A percentile compares a stretch with the other conserved stretches of the same genome.
These are phyloP conservation scores for Rutpela maculata DNA, from an alignment of 2,888 invertebrate genomes.

Conservation along the genomic window DNA sequence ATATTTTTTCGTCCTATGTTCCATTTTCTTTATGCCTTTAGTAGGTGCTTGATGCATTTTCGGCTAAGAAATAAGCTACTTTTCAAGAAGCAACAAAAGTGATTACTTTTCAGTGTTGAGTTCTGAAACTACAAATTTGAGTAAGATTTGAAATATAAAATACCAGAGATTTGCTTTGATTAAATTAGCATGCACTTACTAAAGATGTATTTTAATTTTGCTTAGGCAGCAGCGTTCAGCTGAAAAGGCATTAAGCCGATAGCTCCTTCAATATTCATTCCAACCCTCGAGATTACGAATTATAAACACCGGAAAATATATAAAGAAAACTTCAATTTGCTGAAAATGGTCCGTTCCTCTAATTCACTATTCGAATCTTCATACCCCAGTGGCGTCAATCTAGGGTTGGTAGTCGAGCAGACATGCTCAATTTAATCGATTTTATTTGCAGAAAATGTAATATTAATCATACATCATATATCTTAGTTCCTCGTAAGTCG, in stretches of 20 bases:
- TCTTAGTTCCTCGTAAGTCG: no score
- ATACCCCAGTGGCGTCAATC: background rate
- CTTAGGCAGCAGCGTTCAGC: conserved; percentile 38
- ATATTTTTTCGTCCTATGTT: no score
- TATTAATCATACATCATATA: no score
- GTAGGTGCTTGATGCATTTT: background rate
- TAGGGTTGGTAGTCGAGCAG: background rate
- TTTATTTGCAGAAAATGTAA: no score
- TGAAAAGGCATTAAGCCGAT: conserved; percentile 48
- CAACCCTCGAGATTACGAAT: conserved; percentile 41
- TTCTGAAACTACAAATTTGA: conserved; percentile 12
- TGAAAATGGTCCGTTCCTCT: background rate
- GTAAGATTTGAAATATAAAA: conserved; percentile 41
- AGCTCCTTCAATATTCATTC: conserved; percentile 51
- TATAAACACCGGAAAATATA: conserved; percentile 36
- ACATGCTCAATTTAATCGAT: no score
- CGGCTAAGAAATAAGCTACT: background rate
- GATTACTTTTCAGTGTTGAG: conserved; percentile 25
- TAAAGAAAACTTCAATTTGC: conserved; percentile 28
- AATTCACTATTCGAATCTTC: conserved; percentile 16
- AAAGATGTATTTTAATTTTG: conserved; percentile 48
- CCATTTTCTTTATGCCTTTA: no score
- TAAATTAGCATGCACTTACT: conserved; percentile 49
- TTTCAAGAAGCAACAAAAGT: background rate
- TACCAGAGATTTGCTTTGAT: conserved; percentile 45